Evolutionary conservation across 2,888 invertebrate species (phyloP).

Genomic region (Tuberolachnus salignus): DNA sequence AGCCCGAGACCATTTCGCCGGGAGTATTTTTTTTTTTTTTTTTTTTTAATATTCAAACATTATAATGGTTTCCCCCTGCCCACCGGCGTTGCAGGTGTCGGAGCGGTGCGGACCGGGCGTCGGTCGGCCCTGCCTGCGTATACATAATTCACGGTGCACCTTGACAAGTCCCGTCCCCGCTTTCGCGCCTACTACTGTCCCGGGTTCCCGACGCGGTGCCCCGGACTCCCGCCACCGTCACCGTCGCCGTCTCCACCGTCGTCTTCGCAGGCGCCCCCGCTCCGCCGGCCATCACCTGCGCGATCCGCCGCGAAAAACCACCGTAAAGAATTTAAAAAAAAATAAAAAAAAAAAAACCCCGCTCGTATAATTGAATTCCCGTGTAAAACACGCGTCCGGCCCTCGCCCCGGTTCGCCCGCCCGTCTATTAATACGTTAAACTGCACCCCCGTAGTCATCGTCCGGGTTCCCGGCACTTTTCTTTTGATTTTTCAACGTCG

Average conservation of each 20-base stretch:
- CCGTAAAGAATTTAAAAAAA: no score
- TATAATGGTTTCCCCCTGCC: conserved; percentile 25
- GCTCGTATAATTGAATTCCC: conserved; percentile 20
- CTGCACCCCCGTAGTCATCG: no score
- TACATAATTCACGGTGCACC: conserved; percentile 53
- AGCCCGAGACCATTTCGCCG: conserved; percentile 42
- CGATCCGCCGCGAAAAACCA: not conserved
- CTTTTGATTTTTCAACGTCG: no score
- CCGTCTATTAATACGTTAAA: no score
- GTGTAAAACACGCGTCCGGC: conserved; percentile 9
- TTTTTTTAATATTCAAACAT: conserved; percentile 52
- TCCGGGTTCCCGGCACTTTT: no score
- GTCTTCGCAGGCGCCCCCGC: not conserved
- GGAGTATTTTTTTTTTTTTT: conserved; percentile 19
- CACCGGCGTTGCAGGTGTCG: not conserved
- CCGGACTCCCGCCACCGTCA: no score
- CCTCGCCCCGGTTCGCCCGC: not conserved
- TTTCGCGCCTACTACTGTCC: not conserved
- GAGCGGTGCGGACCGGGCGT: not conserved
- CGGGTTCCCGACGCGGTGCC: not conserved
- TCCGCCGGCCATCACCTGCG: not conserved
- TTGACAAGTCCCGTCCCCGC: conserved; percentile 16
- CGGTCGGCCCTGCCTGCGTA: no score
- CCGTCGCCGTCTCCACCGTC: not conserved
- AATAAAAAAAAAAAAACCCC: not conserved